phyloP scores from a whole-genome alignment of 2,113 vertebrate species.

The Corythornis vintsioides region DNA sequence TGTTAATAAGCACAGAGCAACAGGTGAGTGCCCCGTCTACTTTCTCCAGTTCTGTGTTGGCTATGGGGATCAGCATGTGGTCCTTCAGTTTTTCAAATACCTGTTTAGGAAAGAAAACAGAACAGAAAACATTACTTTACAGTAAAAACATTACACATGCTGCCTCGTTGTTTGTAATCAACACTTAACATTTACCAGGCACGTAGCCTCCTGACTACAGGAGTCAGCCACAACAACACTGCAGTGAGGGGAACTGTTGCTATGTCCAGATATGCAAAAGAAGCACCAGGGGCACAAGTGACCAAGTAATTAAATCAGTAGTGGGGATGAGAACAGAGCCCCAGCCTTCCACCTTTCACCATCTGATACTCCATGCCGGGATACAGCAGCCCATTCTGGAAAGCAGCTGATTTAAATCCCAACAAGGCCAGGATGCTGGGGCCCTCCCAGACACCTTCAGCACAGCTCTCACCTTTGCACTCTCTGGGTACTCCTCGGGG shows the following conservation, averaged over 20 bases:
- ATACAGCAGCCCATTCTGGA: neutral
- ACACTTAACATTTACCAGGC: fast-evolving
- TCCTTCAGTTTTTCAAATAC: slow-evolving; percentile 96
- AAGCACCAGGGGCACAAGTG: neutral
- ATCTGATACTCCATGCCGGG: neutral
- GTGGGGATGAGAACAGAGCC: neutral
- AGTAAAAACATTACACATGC: neutral
- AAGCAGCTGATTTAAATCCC: neutral
- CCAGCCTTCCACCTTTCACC: neutral
- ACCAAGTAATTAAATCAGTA: neutral
- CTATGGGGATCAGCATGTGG: slow-evolving; percentile 91
- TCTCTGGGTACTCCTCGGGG: slow-evolving; percentile 89
- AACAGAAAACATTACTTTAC: neutral
- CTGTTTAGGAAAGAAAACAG: slow-evolving; percentile 65
- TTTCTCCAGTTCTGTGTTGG: slow-evolving; percentile 85
- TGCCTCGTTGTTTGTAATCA: fast-evolving
- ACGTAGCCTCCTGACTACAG: fast-evolving
- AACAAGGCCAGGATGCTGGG: fast-evolving
- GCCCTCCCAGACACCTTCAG: neutral
- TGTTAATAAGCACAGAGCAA: slow-evolving; percentile 90
- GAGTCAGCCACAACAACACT: neutral
- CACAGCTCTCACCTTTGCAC: slow-evolving; percentile 80
- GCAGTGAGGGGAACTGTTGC: neutral
- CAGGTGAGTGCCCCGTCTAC: slow-evolving; percentile 92
- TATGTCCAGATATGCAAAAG: neutral